Evolutionary conservation across 2,888 invertebrate species (phyloP).

Genomic region (Deilephila elpenor): DNA sequence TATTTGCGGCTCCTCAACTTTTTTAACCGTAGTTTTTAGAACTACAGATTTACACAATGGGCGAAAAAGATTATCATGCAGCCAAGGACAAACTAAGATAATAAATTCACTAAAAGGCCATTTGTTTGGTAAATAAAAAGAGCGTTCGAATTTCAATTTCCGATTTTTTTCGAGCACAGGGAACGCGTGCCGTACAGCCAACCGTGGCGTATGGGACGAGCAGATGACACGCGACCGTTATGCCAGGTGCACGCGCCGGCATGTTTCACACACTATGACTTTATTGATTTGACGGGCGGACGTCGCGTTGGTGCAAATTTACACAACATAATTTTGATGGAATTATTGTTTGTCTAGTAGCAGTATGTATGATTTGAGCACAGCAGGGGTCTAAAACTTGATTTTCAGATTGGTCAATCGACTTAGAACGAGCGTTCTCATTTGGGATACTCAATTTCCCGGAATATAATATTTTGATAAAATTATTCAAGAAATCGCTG

Average conservation of each 20-base stretch:
- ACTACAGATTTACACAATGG: too few species aligned
- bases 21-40: too few species aligned
- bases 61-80: too few species aligned
- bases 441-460: too few species aligned
- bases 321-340: conserved; percentile 15
- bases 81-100: too few species aligned
- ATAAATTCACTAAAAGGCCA: not conserved
- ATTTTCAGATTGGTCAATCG: too few species aligned
- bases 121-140: not conserved
- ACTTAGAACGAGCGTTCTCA: too few species aligned
- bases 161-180: conserved; percentile 46
- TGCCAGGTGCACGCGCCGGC: conserved; percentile 73
- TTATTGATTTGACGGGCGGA: conserved; percentile 38
- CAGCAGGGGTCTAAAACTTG: too few species aligned
- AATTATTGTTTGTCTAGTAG: not conserved
- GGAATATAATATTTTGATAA: too few species aligned
- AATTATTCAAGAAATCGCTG: too few species aligned
- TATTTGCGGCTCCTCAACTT: too few species aligned
- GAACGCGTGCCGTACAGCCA: conserved; percentile 73
- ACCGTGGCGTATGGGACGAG: conserved; percentile 79
- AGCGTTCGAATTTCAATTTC: not conserved
- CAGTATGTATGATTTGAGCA: not conserved
- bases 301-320: conserved; percentile 39
- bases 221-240: conserved; percentile 85
- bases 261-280: conserved; percentile 31